phyloP scores from a whole-genome alignment of 1,140 invertebrate species.

The Holotrichia oblita region DNA sequence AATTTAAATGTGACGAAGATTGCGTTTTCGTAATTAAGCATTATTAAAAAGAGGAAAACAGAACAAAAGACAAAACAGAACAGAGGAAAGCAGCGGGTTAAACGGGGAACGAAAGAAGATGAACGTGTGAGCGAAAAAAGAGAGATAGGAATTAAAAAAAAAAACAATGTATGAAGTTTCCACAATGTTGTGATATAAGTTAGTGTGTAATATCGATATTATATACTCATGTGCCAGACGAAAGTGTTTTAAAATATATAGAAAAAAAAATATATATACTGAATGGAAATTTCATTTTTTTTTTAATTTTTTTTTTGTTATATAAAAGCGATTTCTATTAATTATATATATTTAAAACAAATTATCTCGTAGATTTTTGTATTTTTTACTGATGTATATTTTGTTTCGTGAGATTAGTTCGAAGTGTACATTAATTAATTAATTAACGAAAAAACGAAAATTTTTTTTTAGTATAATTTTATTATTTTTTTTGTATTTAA shows the following conservation, averaged over 20 bases:
- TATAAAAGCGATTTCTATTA: constrained; percentile 13
- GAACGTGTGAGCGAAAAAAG: too few relatives aligned
- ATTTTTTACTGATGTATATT: constrained; percentile 45
- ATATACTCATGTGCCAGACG: constrained; percentile 59
- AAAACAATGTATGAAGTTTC: constrained; percentile 47
- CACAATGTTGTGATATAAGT: constrained; percentile 58
- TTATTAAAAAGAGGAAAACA: constrained; percentile 37
- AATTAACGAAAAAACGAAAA: constrained; percentile 15
- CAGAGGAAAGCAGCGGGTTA: too few relatives aligned
- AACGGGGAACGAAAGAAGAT: neutral
- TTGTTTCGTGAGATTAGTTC: constrained; percentile 41
- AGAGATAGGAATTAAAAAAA: too few relatives aligned
- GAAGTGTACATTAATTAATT: constrained; percentile 40
- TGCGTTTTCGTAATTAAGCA: constrained; percentile 13
- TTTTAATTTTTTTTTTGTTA: too few relatives aligned
- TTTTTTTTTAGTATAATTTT: too few relatives aligned
- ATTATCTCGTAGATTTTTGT: too few relatives aligned
- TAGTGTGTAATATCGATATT: constrained; percentile 52
- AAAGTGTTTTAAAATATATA: constrained; percentile 49
- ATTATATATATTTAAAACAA: constrained; percentile 11
- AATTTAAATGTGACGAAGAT: constrained; percentile 44
- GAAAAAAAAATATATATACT: constrained; percentile 41
- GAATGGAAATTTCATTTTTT: constrained; percentile 36
- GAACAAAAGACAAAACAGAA: too few relatives aligned
- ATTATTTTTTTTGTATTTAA: constrained; percentile 40